Evolutionary conservation across 2,888 invertebrate genomes (phyloP).

Genomic region (Idaea biselata): DNA sequence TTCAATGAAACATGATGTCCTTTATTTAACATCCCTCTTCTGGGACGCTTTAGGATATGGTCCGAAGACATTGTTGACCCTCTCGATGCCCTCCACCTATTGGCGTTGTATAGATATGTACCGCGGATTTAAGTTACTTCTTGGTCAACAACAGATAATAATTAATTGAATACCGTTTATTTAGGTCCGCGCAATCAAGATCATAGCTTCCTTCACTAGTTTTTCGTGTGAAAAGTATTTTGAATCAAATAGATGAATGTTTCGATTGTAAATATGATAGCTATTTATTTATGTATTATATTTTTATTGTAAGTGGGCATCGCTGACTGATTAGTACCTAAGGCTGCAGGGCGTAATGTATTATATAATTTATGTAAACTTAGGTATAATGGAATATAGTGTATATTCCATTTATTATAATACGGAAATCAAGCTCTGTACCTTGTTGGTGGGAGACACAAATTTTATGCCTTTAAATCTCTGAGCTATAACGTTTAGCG

Average conservation of each 20-base stretch:
- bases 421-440: background rate
- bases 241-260: background rate
- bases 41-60: too few species aligned
- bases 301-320: background rate
- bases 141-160: too few species aligned
- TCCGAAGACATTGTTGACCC: too few species aligned
- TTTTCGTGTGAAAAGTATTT: background rate
- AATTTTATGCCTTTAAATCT: too few species aligned
- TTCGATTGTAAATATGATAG: background rate
- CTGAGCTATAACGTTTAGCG: too few species aligned
- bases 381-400: conserved; percentile 1
- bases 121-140: too few species aligned
- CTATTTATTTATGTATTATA: background rate
- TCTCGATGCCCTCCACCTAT: too few species aligned
- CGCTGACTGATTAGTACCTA: conserved; percentile 6
- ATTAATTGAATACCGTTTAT: too few species aligned
- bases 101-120: too few species aligned
- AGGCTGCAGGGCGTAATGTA: conserved; percentile 9
- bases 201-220: background rate
- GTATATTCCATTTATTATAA: background rate
- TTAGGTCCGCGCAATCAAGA: background rate
- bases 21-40: too few species aligned
- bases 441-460: too few species aligned
- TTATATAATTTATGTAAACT: conserved; percentile 18
- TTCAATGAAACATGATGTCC: too few species aligned